These are phyloP conservation scores for Cephalopachus bancanus DNA, from an alignment of 2,797 vertebrate species.

Conservation along the genomic window DNA sequence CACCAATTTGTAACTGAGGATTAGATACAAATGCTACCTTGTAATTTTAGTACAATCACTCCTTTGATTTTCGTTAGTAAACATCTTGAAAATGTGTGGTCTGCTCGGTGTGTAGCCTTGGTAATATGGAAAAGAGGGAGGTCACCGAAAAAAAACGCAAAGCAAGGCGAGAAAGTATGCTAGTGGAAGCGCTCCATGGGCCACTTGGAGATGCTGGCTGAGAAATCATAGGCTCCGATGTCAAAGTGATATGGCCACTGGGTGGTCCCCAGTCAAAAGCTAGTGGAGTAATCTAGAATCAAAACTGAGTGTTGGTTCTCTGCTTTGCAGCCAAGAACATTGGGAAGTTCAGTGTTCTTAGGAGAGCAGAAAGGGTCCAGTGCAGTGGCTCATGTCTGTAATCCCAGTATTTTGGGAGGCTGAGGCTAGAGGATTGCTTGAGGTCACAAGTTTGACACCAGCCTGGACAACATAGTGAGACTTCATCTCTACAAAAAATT, in stretches of 20 bases:
- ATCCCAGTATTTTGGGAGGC: too few species aligned
- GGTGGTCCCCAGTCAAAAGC: background rate
- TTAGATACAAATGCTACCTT: background rate
- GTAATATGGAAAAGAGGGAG: background rate
- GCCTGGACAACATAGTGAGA: too few species aligned
- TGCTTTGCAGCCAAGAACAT: background rate
- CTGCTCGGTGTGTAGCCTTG: background rate
- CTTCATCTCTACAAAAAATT: too few species aligned
- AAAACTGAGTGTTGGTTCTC: background rate
- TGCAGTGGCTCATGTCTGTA: too few species aligned
- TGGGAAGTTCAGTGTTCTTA: background rate
- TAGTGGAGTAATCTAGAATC: background rate
- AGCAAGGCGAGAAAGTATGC: background rate
- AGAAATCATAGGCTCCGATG: slow-evolving; percentile 31
- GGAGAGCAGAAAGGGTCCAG: background rate
- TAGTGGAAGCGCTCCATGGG: background rate
- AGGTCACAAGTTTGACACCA: too few species aligned
- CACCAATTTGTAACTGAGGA: background rate
- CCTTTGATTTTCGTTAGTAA: slow-evolving; percentile 27
- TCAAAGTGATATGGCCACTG: background rate
- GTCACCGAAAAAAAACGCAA: background rate
- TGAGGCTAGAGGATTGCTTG: too few species aligned
- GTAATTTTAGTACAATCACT: background rate
- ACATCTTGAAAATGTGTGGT: background rate
- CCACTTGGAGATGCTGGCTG: background rate